Conservation (phyloP, 2,797 vertebrate species). For the Spinibarbus caldwelli region DNA sequence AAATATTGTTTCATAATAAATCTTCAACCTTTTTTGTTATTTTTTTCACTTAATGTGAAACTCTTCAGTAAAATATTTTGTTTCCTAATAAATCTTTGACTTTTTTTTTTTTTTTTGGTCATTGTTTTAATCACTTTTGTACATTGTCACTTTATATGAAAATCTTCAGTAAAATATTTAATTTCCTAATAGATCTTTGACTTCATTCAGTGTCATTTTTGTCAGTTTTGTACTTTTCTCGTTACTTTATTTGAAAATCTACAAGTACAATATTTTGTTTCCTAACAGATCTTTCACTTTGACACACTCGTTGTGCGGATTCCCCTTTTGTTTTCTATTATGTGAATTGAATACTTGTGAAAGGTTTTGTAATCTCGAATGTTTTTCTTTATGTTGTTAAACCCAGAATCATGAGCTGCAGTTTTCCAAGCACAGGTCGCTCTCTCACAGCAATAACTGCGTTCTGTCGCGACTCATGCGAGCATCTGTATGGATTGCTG, state of each 20-base stretch:
- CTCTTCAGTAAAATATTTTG: background rate
- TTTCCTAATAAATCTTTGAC: background rate
- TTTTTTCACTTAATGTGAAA: too few species aligned
- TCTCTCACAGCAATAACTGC: background rate
- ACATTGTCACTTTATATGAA: too few species aligned
- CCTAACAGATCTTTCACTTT: background rate
- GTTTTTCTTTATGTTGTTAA: background rate
- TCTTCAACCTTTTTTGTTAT: too few species aligned
- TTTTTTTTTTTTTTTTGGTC: too few species aligned
- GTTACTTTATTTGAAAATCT: too few species aligned
- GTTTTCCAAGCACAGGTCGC: background rate
- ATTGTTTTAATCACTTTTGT: too few species aligned
- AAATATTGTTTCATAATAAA: too few species aligned
- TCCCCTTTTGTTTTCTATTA: background rate
- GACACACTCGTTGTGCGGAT: too few species aligned
- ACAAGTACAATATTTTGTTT: background rate
- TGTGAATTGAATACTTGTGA: background rate
- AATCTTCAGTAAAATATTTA: too few species aligned
- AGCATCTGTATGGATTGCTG: slow-evolving; percentile 43
- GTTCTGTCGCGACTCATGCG: background rate
- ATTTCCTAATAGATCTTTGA: background rate
- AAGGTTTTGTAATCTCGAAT: background rate
- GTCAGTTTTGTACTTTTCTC: background rate
- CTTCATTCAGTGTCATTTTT: too few species aligned
- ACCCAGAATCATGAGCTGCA: background rate